Percentiles rank a stretch among this genome's conserved stretches.
These are phyloP conservation scores for Leptopterna dolabrata DNA, from an alignment of 2,888 invertebrate species.

Conservation along the genomic window DNA sequence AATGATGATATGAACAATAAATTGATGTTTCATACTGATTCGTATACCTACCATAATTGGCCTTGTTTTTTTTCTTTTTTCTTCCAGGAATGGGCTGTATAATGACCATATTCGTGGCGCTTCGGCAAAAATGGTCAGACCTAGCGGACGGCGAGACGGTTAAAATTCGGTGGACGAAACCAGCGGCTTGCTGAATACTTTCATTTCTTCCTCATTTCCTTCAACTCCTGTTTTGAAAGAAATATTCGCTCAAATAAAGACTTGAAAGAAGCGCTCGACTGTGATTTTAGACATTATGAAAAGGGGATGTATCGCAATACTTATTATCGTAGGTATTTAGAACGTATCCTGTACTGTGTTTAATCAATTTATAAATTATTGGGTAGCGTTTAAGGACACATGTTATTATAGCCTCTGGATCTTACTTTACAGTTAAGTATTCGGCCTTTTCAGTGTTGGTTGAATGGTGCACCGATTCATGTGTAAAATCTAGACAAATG, in stretches of 20 bases:
- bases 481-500: too few relatives aligned
- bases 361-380: background rate
- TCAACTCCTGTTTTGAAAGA: background rate
- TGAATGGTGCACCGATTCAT: too few relatives aligned
- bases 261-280: background rate
- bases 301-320: background rate
- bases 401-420: too few relatives aligned
- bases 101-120: background rate
- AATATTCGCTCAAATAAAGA: background rate
- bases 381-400: too few relatives aligned
- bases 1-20: too few relatives aligned
- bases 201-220: background rate
- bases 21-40: too few relatives aligned
- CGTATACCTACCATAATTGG: too few relatives aligned
- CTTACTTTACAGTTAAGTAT: too few relatives aligned
- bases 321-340: background rate
- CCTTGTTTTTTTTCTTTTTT: background rate
- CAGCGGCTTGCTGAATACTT: background rate
- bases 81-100: constrained; percentile 26
- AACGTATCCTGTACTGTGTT: background rate
- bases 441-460: too few relatives aligned
- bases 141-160: background rate
- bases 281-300: constrained; percentile 1
- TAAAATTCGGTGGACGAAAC: constrained; percentile 37
- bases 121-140: constrained; percentile 8